Evolutionary conservation across 2,797 vertebrate genomes (phyloP), one percentile per base, ranked within the genome.

Genomic region (Dermochelys coriacea): DNA sequence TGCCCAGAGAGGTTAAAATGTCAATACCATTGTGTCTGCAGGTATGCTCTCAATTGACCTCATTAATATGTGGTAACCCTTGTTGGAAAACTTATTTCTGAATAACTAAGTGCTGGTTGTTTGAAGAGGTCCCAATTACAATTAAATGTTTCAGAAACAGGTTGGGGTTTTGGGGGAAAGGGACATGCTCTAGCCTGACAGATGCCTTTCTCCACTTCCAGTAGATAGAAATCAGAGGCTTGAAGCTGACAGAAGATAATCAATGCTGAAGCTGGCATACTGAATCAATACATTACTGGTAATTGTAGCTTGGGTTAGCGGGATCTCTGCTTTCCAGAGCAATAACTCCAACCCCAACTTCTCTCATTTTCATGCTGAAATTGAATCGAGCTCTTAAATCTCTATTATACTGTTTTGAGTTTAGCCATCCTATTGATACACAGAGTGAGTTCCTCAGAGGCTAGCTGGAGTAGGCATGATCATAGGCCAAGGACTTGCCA

Each of bases 251-350:
- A 86, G 82, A 85, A 88, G 79, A 90, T 95, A 96, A 97, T 98
- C 90, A 47, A 95, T 97, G 94, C 49, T 90, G 52, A 82, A 94
- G 88, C 77, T 97, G 96, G 86, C 94, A 90, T 96, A 93, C 80
- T 91, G 94, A 97, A 98, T 98, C 96, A 97, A 96, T 98, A 97
- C 93, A 80, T 96, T 97, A 96, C 96, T 97, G 95, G 85, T 96
- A 97, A 96, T 86, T 91, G 82, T 45, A 97, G 87, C 96, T 95
- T 92, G 94, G 95, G 97, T 98, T 96, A 97, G 95, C 87, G 95
- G 96, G 97, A 96, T 27, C 83, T 97, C 91, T 96, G 86, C 90
- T 97, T 97, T 96, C 86, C 94, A 97, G 93, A 98, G 95, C 61
- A 96, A 94, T 96, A 95, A 80, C 92, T 97, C 95, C 93, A 96